Conservation (phyloP, 53 echinoderm and acorn worm genomes). For the Astropecten irregularis region DNA sequence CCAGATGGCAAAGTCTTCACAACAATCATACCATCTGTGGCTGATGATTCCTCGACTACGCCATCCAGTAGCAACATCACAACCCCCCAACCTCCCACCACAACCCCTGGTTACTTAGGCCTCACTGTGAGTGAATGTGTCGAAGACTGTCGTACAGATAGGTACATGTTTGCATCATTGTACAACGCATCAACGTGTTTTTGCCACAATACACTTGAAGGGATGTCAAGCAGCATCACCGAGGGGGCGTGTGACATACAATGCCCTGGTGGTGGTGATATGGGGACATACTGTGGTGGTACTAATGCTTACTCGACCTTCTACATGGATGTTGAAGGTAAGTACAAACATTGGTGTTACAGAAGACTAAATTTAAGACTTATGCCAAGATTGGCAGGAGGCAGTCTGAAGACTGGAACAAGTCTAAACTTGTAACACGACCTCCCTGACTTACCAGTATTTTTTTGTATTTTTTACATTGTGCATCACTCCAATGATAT, state of each 20-base stretch:
- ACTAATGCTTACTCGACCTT: constrained; percentile 57
- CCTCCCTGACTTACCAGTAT: too few species aligned
- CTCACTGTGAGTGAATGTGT: constrained; percentile 70
- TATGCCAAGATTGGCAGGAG: too few species aligned
- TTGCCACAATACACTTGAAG: constrained; percentile 66
- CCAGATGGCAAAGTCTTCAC: not conserved
- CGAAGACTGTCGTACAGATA: constrained; percentile 49
- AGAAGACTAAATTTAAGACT: too few species aligned
- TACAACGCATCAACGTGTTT: constrained; percentile 60
- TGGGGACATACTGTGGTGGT: constrained; percentile 70
- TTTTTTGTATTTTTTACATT: too few species aligned
- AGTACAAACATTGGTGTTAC: not conserved
- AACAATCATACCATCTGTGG: not conserved
- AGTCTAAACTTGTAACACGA: too few species aligned
- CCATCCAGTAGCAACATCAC: constrained; percentile 2
- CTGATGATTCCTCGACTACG: too few species aligned
- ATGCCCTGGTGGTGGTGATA: constrained; percentile 75
- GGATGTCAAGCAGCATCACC: constrained; percentile 8
- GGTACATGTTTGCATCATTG: constrained; percentile 62
- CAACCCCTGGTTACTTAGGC: constrained; percentile 55
- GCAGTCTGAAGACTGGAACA: too few species aligned
- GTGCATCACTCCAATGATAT: too few species aligned
- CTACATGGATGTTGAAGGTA: constrained; percentile 59
- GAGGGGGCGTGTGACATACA: constrained; percentile 48
- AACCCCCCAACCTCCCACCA: constrained; percentile 44